Base-by-base conservation (phyloP, 2,888 invertebrate species). In the Hemithea aestivaria region DNA sequence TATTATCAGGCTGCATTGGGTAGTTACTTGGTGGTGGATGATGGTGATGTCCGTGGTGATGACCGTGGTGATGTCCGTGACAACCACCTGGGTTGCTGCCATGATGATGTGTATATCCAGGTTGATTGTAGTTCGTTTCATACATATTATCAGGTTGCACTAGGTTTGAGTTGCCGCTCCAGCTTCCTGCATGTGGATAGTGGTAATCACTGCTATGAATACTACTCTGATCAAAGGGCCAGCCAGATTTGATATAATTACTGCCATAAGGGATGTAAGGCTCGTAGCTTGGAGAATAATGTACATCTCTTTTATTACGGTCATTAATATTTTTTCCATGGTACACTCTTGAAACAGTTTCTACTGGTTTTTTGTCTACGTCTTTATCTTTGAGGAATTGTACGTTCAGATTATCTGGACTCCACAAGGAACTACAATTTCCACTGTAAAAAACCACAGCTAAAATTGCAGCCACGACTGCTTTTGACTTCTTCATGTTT, bases 401-500 rank as follows among this genome's bases (percentile, higher is more conserved):
- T 7, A 7, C 5, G 12, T 7, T 23, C 12, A 23, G 36, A 31
- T 38, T 33, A 27, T 37, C 44, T 26, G 22, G 12, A 24, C 16
- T 33, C 23, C 27, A 7, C 35, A 62, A 42, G 41, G 59, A 49
- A 25, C 45, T 32, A 44, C 50, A 54, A 29, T 41, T 44, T 48
- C 42, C 54, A 58, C 54, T 56, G 16, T 51, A 44, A 33, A 58
- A 43, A 35, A 51, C 27, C 33, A 56, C 40, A 38, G 64, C 46
- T 40, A 54, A 48, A 33, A 60, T 11, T 40, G 48, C 31, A 35
- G 45, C 31, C 36, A 38, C 44, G 39, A 45, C 36, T 46, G 51
- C 51, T 32, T 55, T 51, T 45, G 42, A 41, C 35, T 42, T 55
- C 35, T 37, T 42, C 74, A 74, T 71, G 59, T 56, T 72, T 38